phyloP scores from a whole-genome alignment of 2,888 invertebrate genomes.

The Diarsia brunnea region DNA sequence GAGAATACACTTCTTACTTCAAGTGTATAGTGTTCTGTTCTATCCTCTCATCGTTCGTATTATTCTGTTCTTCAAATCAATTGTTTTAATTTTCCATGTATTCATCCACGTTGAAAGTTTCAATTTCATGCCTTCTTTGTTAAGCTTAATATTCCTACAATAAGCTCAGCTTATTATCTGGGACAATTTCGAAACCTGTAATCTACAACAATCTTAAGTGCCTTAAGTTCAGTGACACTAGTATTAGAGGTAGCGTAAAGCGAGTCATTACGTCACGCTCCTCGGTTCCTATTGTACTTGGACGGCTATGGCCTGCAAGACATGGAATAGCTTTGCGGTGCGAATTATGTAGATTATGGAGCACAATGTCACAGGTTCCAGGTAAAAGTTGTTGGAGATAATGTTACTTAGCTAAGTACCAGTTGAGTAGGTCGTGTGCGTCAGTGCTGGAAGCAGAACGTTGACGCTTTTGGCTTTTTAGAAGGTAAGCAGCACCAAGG shows the following conservation, averaged over 20 bases:
- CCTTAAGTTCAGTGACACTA: conserved; percentile 57
- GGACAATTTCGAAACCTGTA: conserved; percentile 31
- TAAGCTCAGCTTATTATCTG: conserved; percentile 15
- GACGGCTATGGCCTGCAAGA: neutral
- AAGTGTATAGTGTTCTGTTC: neutral
- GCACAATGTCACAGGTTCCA: neutral
- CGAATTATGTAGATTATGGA: conserved; percentile 1
- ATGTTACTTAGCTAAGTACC: neutral
- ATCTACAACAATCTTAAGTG: conserved; percentile 47
- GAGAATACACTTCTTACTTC: neutral
- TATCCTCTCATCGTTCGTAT: neutral
- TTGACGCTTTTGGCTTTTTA: neutral
- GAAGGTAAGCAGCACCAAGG: neutral
- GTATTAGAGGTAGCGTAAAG: conserved; percentile 19
- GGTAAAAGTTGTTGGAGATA: neutral
- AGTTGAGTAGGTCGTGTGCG: neutral
- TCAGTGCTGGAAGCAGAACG: neutral
- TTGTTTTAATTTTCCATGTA: conserved; percentile 8
- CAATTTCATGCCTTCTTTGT: conserved; percentile 1
- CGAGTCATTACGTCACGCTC: conserved; percentile 35
- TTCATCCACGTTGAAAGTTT: neutral
- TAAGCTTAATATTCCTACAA: neutral
- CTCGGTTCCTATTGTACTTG: conserved; percentile 11
- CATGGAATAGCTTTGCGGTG: neutral
- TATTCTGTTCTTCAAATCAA: conserved; percentile 1